Percentiles rank a stretch among this genome's conserved stretches.
Evolutionary conservation across 2,797 vertebrate species (phyloP).

Genomic region (Sphenopsis melanotis): DNA sequence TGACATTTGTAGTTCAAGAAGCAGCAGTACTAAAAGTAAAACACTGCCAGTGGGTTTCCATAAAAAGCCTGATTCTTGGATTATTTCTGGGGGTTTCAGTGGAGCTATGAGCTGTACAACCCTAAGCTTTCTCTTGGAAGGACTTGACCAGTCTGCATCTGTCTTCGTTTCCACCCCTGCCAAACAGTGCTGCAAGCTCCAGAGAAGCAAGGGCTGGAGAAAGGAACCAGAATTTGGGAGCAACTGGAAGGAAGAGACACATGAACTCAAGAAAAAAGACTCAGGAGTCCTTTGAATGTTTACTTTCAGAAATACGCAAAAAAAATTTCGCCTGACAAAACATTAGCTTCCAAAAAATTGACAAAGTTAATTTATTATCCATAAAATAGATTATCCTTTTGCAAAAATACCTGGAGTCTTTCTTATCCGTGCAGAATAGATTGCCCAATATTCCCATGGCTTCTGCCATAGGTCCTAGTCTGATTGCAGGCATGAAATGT

Average conservation of each 20-base stretch:
- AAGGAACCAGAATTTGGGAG: neutral
- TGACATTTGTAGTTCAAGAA: slow-evolving; percentile 54
- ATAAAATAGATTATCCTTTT: neutral
- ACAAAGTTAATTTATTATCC: neutral
- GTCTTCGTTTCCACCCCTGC: neutral
- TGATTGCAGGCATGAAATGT: neutral
- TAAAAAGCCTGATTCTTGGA: neutral
- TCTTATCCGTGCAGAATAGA: neutral
- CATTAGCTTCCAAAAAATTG: neutral
- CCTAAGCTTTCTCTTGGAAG: neutral
- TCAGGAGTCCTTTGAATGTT: neutral
- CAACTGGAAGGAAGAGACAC: neutral
- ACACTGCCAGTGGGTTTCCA: neutral
- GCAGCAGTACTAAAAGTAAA: neutral
- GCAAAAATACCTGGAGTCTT: neutral
- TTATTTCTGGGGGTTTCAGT: neutral
- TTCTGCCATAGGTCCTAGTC: neutral
- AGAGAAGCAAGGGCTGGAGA: neutral
- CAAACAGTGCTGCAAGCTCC: neutral
- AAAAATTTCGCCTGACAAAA: neutral
- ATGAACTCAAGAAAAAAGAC: neutral
- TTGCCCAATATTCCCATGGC: neutral
- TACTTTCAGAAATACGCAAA: neutral
- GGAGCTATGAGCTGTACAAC: neutral
- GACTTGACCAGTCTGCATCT: neutral